A percentile compares a stretch with the other conserved stretches of the same genome.
These are phyloP conservation scores for Oeneis ivallda DNA, from an alignment of 2,888 invertebrate species.

Conservation along the genomic window DNA sequence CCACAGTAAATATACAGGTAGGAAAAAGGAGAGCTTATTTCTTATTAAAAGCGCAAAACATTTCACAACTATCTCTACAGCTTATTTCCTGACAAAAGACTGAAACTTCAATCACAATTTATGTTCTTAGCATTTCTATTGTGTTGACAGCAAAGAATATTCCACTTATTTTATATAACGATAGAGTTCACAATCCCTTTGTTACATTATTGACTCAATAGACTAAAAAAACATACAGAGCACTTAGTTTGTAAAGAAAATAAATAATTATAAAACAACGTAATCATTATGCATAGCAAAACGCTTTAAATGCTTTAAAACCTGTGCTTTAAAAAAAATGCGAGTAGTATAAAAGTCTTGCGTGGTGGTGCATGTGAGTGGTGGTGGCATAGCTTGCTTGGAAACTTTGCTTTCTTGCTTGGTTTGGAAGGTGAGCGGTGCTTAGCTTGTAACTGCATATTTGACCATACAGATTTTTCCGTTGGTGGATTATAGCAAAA, in stretches of 20 bases:
- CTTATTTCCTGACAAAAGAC: background rate
- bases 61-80: background rate
- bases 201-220: background rate
- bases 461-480: too few relatives aligned
- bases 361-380: too few relatives aligned
- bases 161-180: background rate
- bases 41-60: too few relatives aligned
- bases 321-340: background rate
- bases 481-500: too few relatives aligned
- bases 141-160: background rate
- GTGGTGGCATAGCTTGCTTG: too few relatives aligned
- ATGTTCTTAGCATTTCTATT: background rate
- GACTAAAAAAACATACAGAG: background rate
- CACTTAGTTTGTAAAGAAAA: background rate
- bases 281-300: background rate
- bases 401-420: too few relatives aligned
- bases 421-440: too few relatives aligned
- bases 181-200: background rate
- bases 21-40: too few relatives aligned
- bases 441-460: too few relatives aligned
- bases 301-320: background rate
- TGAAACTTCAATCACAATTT: background rate
- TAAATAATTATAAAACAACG: background rate
- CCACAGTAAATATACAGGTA: too few relatives aligned
- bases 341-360: too few relatives aligned